Evolutionary conservation across 2,888 invertebrate species (phyloP).

Genomic region (Poecilus cupreus): DNA sequence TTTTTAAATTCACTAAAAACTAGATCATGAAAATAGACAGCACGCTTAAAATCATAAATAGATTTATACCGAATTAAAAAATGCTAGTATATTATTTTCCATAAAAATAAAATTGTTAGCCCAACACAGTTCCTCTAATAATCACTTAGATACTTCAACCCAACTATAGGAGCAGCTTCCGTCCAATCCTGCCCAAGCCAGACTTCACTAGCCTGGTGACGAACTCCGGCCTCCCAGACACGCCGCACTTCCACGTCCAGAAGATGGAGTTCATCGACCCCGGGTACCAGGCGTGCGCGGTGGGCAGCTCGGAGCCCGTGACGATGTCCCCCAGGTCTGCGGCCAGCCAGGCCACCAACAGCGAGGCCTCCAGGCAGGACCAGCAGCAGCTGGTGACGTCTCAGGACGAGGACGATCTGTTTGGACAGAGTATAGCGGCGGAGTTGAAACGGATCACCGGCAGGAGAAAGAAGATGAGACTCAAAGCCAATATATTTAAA

Average conservation of each 20-base stretch:
- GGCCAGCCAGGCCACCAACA: not conserved
- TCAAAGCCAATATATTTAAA: slow-evolving; percentile 65
- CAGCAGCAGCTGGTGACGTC: not conserved
- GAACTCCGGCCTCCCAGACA: slow-evolving; percentile 28
- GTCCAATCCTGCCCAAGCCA: slow-evolving; percentile 59
- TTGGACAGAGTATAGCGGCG: slow-evolving; percentile 64
- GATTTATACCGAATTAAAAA: no score
- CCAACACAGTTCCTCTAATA: no score
- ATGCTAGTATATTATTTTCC: no score
- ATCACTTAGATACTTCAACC: no score
- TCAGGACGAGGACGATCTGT: slow-evolving; percentile 64
- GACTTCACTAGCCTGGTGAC: not conserved
- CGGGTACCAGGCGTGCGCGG: not conserved
- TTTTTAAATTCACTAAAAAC: no score
- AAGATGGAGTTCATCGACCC: slow-evolving; percentile 62
- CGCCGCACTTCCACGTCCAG: slow-evolving; percentile 52
- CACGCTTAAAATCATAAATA: no score
- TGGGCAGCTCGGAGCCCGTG: slow-evolving; percentile 17
- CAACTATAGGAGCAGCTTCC: slow-evolving; percentile 27
- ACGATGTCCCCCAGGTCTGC: slow-evolving; percentile 24
- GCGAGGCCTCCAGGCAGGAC: not conserved
- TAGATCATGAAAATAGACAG: no score
- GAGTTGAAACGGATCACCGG: slow-evolving; percentile 63
- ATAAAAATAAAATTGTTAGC: no score
- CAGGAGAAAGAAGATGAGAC: slow-evolving; percentile 64